A percentile compares a stretch with the other conserved stretches of the same genome.
Conservation (phyloP, 2,797 vertebrate genomes). For the Cephalopachus bancanus region DNA sequence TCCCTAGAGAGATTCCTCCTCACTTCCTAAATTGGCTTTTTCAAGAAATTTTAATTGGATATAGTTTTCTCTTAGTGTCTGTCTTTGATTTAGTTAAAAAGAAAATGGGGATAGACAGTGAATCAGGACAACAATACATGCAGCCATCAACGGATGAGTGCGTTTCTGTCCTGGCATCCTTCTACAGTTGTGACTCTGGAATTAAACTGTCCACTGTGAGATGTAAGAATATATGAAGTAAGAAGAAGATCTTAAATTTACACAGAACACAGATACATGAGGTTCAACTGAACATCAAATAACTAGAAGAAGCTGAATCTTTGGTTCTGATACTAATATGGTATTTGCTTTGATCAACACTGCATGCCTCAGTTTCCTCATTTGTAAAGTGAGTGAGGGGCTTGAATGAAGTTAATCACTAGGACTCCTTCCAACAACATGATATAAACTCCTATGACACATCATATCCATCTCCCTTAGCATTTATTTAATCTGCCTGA, state of each 20-base stretch:
- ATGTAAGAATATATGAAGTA: background rate
- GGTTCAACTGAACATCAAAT: background rate
- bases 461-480: background rate
- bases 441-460: background rate
- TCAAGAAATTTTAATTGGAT: constrained; percentile 69
- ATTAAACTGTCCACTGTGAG: background rate
- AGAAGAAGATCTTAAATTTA: background rate
- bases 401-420: constrained; percentile 13
- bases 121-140: background rate
- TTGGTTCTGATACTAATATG: background rate
- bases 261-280: background rate
- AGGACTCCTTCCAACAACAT: background rate
- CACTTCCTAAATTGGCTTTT: constrained; percentile 61
- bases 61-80: constrained; percentile 43
- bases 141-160: background rate
- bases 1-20: constrained; percentile 53
- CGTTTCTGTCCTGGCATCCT: background rate
- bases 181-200: background rate
- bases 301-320: background rate
- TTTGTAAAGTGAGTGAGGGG: background rate
- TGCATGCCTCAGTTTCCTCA: background rate
- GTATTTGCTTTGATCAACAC: background rate
- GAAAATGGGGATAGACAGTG: background rate
- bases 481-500: constrained; percentile 12
- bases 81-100: background rate